Evolutionary conservation across 2,888 invertebrate genomes (phyloP).

Genomic region (Atherix ibis): DNA sequence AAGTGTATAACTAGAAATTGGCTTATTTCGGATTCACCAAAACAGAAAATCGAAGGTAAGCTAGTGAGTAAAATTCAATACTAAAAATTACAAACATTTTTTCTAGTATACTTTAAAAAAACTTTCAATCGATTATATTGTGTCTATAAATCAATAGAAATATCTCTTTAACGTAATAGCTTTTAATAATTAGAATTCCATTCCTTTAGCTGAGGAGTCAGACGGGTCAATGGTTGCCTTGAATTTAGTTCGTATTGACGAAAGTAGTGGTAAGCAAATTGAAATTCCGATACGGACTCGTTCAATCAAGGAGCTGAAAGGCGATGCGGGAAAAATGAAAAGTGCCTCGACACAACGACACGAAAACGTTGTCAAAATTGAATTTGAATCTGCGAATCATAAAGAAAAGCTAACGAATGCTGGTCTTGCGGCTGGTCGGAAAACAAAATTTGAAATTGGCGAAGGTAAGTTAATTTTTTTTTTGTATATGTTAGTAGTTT

Average conservation of each 20-base stretch:
- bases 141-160: no score
- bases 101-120: background rate
- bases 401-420: no score
- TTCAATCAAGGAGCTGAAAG: conserved; percentile 7
- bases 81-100: background rate
- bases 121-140: no score
- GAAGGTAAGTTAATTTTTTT: conserved; percentile 6
- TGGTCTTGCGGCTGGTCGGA: no score
- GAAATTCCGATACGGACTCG: conserved; percentile 6
- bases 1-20: conserved; percentile 19
- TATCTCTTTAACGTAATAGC: no score
- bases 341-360: conserved; percentile 1
- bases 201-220: background rate
- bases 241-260: conserved; percentile 17
- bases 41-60: conserved; percentile 16
- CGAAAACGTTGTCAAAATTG: conserved; percentile 8
- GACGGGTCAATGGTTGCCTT: conserved; percentile 8
- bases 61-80: background rate
- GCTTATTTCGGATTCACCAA: conserved; percentile 24
- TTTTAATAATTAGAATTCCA: no score
- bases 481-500: no score
- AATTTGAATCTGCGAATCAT: conserved; percentile 6
- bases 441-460: background rate
- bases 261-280: conserved; percentile 7
- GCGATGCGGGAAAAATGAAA: conserved; percentile 8